phyloP scores from a whole-genome alignment of 1,140 invertebrate species.

The Drosophila arawakana region DNA sequence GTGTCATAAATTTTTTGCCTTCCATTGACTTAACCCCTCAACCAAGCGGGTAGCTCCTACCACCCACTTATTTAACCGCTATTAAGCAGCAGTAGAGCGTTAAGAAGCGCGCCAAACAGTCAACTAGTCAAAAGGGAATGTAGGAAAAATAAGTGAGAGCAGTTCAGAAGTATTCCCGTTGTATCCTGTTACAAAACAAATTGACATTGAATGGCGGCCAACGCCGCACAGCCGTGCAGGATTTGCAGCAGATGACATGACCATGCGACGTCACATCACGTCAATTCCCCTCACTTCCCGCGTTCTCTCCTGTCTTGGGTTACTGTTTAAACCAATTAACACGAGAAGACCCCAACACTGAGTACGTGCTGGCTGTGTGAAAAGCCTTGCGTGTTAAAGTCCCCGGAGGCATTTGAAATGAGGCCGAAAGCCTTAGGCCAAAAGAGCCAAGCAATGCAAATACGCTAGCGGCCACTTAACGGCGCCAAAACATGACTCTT shows the following conservation, averaged over 20 bases:
- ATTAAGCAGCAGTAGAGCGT: constrained; percentile 45
- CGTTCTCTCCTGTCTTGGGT: constrained; percentile 49
- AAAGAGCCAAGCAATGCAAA: constrained; percentile 58
- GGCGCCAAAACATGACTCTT: constrained; percentile 33
- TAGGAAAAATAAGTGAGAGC: neutral
- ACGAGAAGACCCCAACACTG: constrained; percentile 25
- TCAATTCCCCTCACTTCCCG: constrained; percentile 1
- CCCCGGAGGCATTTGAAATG: constrained; percentile 44
- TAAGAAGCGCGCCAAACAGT: constrained; percentile 25
- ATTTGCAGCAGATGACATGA: constrained; percentile 52
- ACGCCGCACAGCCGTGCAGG: constrained; percentile 27
- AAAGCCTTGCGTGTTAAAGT: constrained; percentile 41
- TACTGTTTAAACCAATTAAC: constrained; percentile 82
- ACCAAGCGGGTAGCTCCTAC: neutral
- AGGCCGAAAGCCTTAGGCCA: constrained; percentile 16
- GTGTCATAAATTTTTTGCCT: constrained; percentile 43
- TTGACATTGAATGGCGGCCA: constrained; percentile 60
- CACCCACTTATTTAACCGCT: constrained; percentile 34
- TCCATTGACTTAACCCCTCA: constrained; percentile 12
- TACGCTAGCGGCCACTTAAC: constrained; percentile 63
- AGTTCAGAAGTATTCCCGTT: constrained; percentile 18
- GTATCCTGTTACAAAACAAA: constrained; percentile 71
- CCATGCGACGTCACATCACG: constrained; percentile 11
- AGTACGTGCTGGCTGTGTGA: constrained; percentile 28
- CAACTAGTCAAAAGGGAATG: constrained; percentile 3